These are phyloP conservation scores for Stenoptilia bipunctidactyla DNA, from an alignment of 2,888 invertebrate species.

Conservation along the genomic window DNA sequence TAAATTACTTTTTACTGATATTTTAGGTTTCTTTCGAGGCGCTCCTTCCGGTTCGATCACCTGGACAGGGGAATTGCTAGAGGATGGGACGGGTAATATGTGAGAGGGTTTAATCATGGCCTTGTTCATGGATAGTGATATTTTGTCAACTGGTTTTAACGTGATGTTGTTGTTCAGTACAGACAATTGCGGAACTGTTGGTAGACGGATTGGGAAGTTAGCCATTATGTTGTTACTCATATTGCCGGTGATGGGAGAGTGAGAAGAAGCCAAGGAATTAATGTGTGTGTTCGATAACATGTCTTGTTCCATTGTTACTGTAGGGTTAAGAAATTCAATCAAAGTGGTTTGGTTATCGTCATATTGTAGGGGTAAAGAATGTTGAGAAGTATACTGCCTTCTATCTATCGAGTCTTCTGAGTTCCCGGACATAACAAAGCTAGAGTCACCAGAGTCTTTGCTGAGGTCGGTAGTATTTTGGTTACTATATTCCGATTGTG, in stretches of 20 bases:
- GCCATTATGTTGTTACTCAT: slow-evolving; percentile 50
- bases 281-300: slow-evolving; percentile 39
- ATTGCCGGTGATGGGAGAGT: slow-evolving; percentile 34
- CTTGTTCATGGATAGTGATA: slow-evolving; percentile 44
- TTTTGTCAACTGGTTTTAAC: slow-evolving; percentile 47
- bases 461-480: slow-evolving; percentile 44
- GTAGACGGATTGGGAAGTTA: slow-evolving; percentile 53
- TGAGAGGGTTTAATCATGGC: slow-evolving; percentile 57
- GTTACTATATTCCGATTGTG: slow-evolving; percentile 28
- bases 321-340: slow-evolving; percentile 42
- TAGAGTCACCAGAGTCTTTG: slow-evolving; percentile 53
- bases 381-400: slow-evolving; percentile 38
- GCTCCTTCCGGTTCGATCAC: slow-evolving; percentile 37
- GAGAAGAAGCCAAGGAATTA: slow-evolving; percentile 36
- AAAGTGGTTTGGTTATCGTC: slow-evolving; percentile 37
- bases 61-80: slow-evolving; percentile 48
- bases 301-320: slow-evolving; percentile 41
- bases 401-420: slow-evolving; percentile 44
- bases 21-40: slow-evolving; percentile 61
- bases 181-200: slow-evolving; percentile 33
- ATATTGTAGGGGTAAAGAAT: slow-evolving; percentile 36
- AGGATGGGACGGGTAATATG: slow-evolving; percentile 51
- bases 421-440: slow-evolving; percentile 48
- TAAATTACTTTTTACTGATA: slow-evolving; percentile 64
- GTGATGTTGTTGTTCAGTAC: slow-evolving; percentile 47